A percentile compares a stretch with the other conserved stretches of the same genome.
Conservation (phyloP, 2,888 invertebrate genomes). For the Pristionchus arcanus region DNA sequence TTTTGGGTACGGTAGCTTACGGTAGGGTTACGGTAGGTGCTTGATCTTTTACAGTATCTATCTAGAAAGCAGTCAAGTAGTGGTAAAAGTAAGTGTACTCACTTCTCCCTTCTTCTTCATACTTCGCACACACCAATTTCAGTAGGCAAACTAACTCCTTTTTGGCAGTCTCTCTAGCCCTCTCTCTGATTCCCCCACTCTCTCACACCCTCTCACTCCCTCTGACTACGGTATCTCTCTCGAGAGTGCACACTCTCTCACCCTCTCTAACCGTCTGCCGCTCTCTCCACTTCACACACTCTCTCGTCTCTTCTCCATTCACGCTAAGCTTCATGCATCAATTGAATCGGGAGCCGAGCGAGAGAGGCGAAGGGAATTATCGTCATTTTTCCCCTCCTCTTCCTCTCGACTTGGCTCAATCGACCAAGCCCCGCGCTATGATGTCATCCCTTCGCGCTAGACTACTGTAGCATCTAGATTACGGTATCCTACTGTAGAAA, state of each 20-base stretch:
- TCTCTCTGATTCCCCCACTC: background rate
- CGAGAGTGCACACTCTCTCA: slow-evolving; percentile 21
- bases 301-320: slow-evolving; percentile 40
- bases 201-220: background rate
- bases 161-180: slow-evolving; percentile 12
- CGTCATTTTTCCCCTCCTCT: slow-evolving; percentile 41
- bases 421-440: background rate
- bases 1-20: background rate
- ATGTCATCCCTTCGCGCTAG: background rate
- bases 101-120: background rate
- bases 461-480: slow-evolving; percentile 18
- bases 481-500: background rate
- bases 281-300: slow-evolving; percentile 3
- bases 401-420: background rate
- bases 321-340: slow-evolving; percentile 51
- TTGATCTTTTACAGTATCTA: background rate
- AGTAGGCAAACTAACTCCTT: slow-evolving; percentile 50
- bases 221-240: slow-evolving; percentile 44
- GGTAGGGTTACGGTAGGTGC: slow-evolving; percentile 34
- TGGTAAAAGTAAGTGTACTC: background rate
- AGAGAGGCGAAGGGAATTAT: slow-evolving; percentile 48
- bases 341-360: slow-evolving; percentile 47
- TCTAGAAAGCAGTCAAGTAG: slow-evolving; percentile 39
- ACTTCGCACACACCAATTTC: slow-evolving; percentile 31
- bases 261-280: background rate